These are phyloP conservation scores for Cololabis saira DNA, from an alignment of 2,113 vertebrate species.

Conservation along the genomic window DNA sequence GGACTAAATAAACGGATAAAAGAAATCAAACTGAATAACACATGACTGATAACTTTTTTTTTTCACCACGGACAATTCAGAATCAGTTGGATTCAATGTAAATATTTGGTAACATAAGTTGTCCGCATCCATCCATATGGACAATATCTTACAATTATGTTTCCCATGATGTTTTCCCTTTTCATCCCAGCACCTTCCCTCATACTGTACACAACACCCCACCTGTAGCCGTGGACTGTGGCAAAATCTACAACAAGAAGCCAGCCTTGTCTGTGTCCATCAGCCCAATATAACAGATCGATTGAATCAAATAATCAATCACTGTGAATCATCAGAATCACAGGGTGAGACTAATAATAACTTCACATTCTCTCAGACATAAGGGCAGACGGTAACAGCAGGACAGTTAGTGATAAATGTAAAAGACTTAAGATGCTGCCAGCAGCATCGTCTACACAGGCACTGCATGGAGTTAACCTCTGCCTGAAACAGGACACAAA, in stretches of 20 bases:
- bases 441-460: conserved; percentile 62
- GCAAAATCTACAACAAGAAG: conserved; percentile 40
- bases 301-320: not conserved
- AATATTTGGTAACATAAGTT: conserved; percentile 28
- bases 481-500: conserved; percentile 12
- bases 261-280: conserved; percentile 45
- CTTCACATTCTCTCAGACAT: conserved; percentile 59
- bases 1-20: conserved; percentile 27
- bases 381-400: conserved; percentile 28
- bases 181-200: conserved; percentile 47
- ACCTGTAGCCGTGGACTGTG: conserved; percentile 11
- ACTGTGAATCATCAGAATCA: conserved; percentile 21
- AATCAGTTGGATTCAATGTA: not conserved
- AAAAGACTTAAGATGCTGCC: conserved; percentile 59
- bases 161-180: conserved; percentile 66
- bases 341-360: conserved; percentile 18
- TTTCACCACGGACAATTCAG: not conserved
- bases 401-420: conserved; percentile 22
- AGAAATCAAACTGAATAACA: conserved; percentile 8
- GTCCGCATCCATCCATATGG: conserved; percentile 15
- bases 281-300: conserved; percentile 11
- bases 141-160: conserved; percentile 11
- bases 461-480: conserved; percentile 21
- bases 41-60: conserved; percentile 14
- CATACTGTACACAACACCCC: conserved; percentile 8